A percentile compares a stretch with the other conserved stretches of the same genome.
Evolutionary conservation across 2,888 invertebrate species (phyloP).

Genomic region (Erebia epiphron): DNA sequence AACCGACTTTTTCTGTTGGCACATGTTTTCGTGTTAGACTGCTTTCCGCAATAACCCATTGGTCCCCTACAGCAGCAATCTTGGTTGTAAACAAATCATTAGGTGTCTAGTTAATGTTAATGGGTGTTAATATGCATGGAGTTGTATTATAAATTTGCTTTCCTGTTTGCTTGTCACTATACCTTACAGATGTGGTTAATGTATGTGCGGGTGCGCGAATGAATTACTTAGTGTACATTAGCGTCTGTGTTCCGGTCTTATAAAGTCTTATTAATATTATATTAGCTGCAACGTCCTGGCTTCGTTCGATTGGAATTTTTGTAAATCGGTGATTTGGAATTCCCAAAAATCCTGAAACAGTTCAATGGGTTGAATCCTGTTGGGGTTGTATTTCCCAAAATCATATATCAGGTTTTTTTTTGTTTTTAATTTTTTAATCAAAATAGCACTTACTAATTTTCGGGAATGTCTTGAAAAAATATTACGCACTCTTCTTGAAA

Average conservation of each 20-base stretch:
- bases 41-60: not conserved
- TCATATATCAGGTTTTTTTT: too few species aligned
- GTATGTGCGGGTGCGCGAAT: slow-evolving; percentile 12
- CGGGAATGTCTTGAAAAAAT: too few species aligned
- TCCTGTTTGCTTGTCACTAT: slow-evolving; percentile 35
- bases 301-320: too few species aligned
- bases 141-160: slow-evolving; percentile 28
- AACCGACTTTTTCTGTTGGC: not conserved
- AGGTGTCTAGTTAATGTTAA: slow-evolving; percentile 37
- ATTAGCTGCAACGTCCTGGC: not conserved
- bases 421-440: too few species aligned
- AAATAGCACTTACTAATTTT: too few species aligned
- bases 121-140: slow-evolving; percentile 33
- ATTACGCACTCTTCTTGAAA: too few species aligned
- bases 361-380: too few species aligned
- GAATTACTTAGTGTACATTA: slow-evolving; percentile 19
- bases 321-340: too few species aligned
- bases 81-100: slow-evolving; percentile 36
- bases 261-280: not conserved
- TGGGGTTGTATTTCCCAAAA: too few species aligned
- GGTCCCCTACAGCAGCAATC: slow-evolving; percentile 9
- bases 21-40: not conserved
- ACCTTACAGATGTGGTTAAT: slow-evolving; percentile 28
- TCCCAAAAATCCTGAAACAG: too few species aligned
- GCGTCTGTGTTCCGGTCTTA: slow-evolving; percentile 10